Evolutionary conservation across 2,797 vertebrate genomes (phyloP), one percentile per base, ranked within the genome.

Genomic region (Pampus argenteus): DNA sequence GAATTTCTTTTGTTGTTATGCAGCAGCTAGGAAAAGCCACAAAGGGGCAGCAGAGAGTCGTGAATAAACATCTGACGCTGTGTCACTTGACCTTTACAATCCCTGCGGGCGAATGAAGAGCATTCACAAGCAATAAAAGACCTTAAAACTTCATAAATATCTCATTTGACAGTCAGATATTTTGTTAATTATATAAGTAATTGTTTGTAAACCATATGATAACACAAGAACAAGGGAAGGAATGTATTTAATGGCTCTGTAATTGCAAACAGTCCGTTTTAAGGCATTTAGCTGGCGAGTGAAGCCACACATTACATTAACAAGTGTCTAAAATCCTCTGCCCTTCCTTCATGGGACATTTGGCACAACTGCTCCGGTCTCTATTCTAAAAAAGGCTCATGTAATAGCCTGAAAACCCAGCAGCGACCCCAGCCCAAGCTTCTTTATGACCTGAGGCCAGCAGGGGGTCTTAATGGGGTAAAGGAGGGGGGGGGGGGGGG

Each of bases 321-420:
- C 29, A 31, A 34, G 15, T 34, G 55, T 25, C 28, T 2, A 26
- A 49, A 65, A 49, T 47, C 49, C 34, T 26, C 29, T 1, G 23
- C 29, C 20, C 9, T 25, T 45, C 34, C 48, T 63, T 20, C 26
- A 1, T 45, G 36, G 3, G 45, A 29, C 42, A 4, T 61, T 82
- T 80, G 66, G 63, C 64, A 60, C 40, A 45, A 44, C 20, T 22
- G 49, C 25, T 68, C 45, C 0, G 5, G 31, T 57, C 38, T 56
- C 63, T 65, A 66, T 75, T 83, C 93, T 92, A 93, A 91, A 94
- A 91, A 92, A 89, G 91, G 91, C 76, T 89, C 42, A 76, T 5
- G 40, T 79, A 59, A 77, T 62, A 29, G 67, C 45, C 66, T 47
- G 66, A 65, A 73, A 78, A 66, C 64, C 44, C 25, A 34, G 58